Percentiles rank a stretch among this genome's conserved stretches.
These are phyloP conservation scores for Agrochola litura DNA, from an alignment of 2,888 invertebrate genomes.

Conservation along the genomic window DNA sequence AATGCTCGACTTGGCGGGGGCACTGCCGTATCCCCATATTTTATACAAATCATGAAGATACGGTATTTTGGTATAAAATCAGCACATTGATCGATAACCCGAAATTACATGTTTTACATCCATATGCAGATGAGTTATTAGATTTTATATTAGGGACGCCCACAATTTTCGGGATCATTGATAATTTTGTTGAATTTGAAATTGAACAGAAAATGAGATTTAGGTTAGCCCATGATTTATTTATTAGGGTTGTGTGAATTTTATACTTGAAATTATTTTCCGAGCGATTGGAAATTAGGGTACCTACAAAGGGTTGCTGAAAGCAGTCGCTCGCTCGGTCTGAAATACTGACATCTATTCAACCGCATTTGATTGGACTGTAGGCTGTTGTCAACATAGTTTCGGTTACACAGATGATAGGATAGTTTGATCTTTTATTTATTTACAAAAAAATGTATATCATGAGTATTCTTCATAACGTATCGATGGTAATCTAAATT, in stretches of 20 bases:
- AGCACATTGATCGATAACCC: conserved; percentile 2
- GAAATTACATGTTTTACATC: conserved; percentile 9
- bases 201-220: conserved; percentile 9
- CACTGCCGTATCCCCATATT: background rate
- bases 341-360: background rate
- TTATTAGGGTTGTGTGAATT: conserved; percentile 19
- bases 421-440: background rate
- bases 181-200: conserved; percentile 12
- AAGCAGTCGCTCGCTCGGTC: background rate
- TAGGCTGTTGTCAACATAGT: background rate
- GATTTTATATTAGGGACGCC: conserved; percentile 12
- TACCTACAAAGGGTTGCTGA: background rate
- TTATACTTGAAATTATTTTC: conserved; percentile 14
- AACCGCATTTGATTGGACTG: background rate
- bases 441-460: background rate
- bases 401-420: background rate
- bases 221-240: conserved; percentile 23
- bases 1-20: background rate
- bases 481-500: background rate
- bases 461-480: background rate
- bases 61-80: conserved; percentile 32
- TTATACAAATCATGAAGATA: conserved; percentile 43
- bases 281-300: conserved; percentile 4
- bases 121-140: conserved; percentile 32
- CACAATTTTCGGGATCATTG: conserved; percentile 3